Conservation (phyloP, 1,140 invertebrate species). For the Drepana arcuata region DNA sequence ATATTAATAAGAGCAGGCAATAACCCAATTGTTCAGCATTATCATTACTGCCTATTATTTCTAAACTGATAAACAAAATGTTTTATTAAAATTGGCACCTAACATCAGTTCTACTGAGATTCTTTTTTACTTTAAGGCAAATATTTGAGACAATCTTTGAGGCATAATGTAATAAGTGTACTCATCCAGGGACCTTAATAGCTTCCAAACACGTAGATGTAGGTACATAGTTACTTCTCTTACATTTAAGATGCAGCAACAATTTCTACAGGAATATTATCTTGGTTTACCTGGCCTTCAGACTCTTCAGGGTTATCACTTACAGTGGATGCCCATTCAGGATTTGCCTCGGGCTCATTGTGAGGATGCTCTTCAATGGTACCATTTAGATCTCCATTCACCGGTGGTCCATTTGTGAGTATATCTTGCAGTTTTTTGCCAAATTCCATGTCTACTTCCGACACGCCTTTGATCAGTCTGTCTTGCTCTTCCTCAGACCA, state of each 20-base stretch:
- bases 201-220: too few species aligned
- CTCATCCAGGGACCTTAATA: too few species aligned
- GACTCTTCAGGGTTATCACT: conserved; percentile 9
- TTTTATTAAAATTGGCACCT: too few species aligned
- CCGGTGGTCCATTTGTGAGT: conserved; percentile 39
- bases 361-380: conserved; percentile 12
- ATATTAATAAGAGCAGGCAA: too few species aligned
- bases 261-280: conserved; percentile 47
- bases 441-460: conserved; percentile 80
- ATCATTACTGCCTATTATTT: too few species aligned
- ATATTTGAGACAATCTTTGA: too few species aligned
- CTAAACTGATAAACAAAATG: too few species aligned
- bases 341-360: conserved; percentile 2
- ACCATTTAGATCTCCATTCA: conserved; percentile 32
- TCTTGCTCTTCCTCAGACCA: conserved; percentile 85
- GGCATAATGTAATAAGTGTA: too few species aligned
- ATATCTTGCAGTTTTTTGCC: conserved; percentile 79
- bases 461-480: conserved; percentile 77
- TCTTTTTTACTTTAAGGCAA: too few species aligned
- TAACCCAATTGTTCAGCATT: too few species aligned
- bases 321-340: conserved; percentile 4
- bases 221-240: too few species aligned
- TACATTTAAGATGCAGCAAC: conserved; percentile 54
- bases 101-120: too few species aligned
- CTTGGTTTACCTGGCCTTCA: conserved; percentile 19